These are phyloP conservation scores for Anagrus nilaparvatae DNA, from an alignment of 1,140 invertebrate genomes.

Conservation along the genomic window DNA sequence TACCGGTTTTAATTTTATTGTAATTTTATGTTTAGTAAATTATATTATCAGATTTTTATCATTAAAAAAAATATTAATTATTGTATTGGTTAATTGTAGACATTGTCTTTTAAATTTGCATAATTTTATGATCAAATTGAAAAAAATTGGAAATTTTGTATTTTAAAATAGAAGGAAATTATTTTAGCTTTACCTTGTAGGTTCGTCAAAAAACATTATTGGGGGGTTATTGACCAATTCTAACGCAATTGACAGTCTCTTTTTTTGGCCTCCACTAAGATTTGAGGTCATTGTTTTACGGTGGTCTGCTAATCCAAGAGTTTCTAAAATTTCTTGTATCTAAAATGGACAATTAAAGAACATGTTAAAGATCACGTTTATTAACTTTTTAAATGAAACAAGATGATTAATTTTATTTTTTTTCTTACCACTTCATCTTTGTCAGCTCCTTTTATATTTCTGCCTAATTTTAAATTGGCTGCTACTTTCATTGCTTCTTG, in stretches of 20 bases:
- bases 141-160: neutral
- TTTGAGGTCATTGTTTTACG: constrained; percentile 80
- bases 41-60: neutral
- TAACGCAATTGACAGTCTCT: constrained; percentile 89
- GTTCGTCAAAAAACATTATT: constrained; percentile 97
- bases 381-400: too few species aligned
- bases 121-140: too few species aligned
- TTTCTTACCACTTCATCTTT: constrained; percentile 73
- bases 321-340: constrained; percentile 87
- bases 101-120: too few species aligned
- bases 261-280: constrained; percentile 91
- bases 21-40: too few species aligned
- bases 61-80: neutral
- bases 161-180: neutral
- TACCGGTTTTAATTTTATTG: too few species aligned
- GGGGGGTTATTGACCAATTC: constrained; percentile 93
- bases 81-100: too few species aligned
- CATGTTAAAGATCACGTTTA: too few species aligned
- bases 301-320: constrained; percentile 76
- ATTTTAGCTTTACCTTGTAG: constrained; percentile 57
- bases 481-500: constrained; percentile 90
- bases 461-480: constrained; percentile 78
- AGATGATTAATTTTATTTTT: too few species aligned
- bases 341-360: too few species aligned
- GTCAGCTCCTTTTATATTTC: constrained; percentile 53